Evolutionary conservation across 2,888 invertebrate genomes (phyloP).

Genomic region (Belgica antarctica): DNA sequence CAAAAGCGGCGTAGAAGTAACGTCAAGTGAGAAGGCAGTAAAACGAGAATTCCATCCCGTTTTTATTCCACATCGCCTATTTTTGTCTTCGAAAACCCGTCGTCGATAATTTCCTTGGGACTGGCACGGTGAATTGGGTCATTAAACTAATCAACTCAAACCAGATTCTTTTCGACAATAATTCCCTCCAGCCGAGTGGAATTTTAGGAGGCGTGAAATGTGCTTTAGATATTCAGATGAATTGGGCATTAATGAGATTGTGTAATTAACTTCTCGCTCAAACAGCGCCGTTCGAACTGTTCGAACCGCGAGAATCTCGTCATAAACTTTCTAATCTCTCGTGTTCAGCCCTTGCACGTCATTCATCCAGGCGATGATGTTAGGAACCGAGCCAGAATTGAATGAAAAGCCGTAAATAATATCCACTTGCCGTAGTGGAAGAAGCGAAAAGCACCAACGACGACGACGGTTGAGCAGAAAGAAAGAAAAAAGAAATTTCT

Average conservation of each 20-base stretch:
- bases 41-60: not conserved
- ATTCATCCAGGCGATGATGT: too few species aligned
- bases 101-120: constrained; percentile 13
- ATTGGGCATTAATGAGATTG: not conserved
- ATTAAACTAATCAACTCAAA: constrained; percentile 22
- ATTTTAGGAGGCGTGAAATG: constrained; percentile 5
- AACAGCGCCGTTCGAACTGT: too few species aligned
- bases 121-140: constrained; percentile 1
- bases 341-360: not conserved
- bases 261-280: too few species aligned
- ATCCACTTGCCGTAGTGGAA: not conserved
- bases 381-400: too few species aligned
- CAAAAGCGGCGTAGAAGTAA: too few species aligned
- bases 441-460: constrained; percentile 1
- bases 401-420: not conserved
- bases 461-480: too few species aligned
- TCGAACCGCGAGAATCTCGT: too few species aligned
- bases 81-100: not conserved
- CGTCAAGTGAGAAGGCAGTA: not conserved
- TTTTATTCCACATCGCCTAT: not conserved
- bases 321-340: not conserved
- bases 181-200: not conserved
- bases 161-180: not conserved
- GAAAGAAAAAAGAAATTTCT: constrained; percentile 6
- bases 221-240: not conserved